A percentile compares a stretch with the other conserved stretches of the same genome.
These are phyloP conservation scores for Sebastes vulpes DNA, from an alignment of 2,797 vertebrate genomes.

Conservation along the genomic window DNA sequence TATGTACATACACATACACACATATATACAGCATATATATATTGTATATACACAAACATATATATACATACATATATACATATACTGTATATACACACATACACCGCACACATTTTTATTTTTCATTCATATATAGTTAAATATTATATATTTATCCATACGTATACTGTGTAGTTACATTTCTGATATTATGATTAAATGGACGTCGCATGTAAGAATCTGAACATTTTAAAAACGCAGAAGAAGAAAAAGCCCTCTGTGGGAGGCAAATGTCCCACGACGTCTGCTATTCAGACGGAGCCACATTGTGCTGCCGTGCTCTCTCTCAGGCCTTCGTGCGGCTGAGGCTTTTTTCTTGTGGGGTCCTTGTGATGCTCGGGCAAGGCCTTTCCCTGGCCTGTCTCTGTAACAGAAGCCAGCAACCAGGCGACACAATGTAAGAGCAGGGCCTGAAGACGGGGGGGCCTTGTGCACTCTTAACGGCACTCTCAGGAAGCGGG, in stretches of 20 bases:
- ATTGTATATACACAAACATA: too few relatives aligned
- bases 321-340: conserved; percentile 53
- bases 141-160: neutral
- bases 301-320: conserved; percentile 50
- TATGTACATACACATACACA: too few relatives aligned
- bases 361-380: conserved; percentile 60
- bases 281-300: conserved; percentile 57
- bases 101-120: neutral
- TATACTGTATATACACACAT: neutral
- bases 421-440: conserved; percentile 64
- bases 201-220: neutral
- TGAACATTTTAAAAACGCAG: neutral
- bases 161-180: neutral
- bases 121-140: neutral
- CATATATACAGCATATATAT: too few relatives aligned
- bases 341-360: conserved; percentile 43
- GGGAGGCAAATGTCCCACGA: conserved; percentile 59
- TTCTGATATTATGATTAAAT: conserved; percentile 3
- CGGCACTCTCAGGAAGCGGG: conserved; percentile 75
- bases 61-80: neutral
- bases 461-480: conserved; percentile 63
- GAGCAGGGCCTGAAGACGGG: conserved; percentile 60
- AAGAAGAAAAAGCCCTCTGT: conserved; percentile 26
- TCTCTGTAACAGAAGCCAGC: conserved; percentile 66
- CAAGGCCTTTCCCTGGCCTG: conserved; percentile 56